Base-by-base conservation (phyloP, 2,888 invertebrate species). In the Drepana falcataria region DNA sequence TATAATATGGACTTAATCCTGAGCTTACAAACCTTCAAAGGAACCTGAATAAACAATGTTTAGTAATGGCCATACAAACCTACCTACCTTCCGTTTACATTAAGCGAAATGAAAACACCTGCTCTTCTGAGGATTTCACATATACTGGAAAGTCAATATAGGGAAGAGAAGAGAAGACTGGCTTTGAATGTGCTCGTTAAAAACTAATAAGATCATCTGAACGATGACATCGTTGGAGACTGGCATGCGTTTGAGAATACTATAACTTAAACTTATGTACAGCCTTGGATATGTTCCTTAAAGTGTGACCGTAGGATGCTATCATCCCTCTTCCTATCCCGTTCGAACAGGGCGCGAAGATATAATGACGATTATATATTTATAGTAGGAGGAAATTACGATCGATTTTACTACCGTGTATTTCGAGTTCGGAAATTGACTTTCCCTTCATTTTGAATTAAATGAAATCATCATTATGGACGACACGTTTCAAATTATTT, bases 1-100 rank as follows among this genome's bases (percentile, higher is more conserved):
- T 56, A 53, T 56, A 59, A 60, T 56, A 53, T 56, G 58, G 56
- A 60, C 58, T 63, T 71, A 68, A 70, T 73, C 4, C 65, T 59
- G 60, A 60, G 64, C 62, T 63, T 65, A 70, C 59, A 59, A 60
- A 52, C 54, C 55, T 56, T 56, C 54, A 58, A 59, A 62, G 63
- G 70, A 71, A 69, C 66, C 71, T 66, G 68, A 67, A 67, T 75
- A 80, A 76, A 81, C 78, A 78, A 74, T 71, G 74, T 71, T 73
- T 64, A 63, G 61, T 71, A 73, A 78, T 71, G 69, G 68, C 64
- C 71, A 75, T 81, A 79, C 77, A 75, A 64, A 59, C 59, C 48
- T 68, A 71, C 70, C 69, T 71, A 74, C 66, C 71, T 68, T 62
- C 64, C 69, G 69, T 71, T 75, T 71, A 69, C 69, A 71, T 74